Evolutionary conservation across 2,113 vertebrate species (phyloP).

Genomic region (Helogale parvula): DNA sequence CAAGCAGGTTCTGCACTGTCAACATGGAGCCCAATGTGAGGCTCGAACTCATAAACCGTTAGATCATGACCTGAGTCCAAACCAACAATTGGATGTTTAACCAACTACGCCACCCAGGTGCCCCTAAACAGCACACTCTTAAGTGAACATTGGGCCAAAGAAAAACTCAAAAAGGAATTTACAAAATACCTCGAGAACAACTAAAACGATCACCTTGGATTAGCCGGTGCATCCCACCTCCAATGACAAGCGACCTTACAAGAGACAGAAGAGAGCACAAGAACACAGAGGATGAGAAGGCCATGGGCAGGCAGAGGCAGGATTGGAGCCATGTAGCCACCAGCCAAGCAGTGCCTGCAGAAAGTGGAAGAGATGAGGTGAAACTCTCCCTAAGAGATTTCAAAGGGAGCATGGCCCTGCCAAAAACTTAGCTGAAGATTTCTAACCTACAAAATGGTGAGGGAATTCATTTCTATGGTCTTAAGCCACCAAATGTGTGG

Average conservation of each 20-base stretch:
- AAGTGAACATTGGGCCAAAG: not conserved
- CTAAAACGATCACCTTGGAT: not conserved
- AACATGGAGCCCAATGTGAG: too few relatives aligned
- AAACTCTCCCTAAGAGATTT: not conserved
- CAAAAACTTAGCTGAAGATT: not conserved
- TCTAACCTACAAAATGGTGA: not conserved
- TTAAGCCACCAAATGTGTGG: not conserved
- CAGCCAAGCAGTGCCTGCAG: not conserved
- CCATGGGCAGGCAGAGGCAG: not conserved
- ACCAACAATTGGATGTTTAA: too few relatives aligned
- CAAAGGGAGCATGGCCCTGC: not conserved
- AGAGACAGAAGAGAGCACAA: not conserved
- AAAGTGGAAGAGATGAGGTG: not conserved
- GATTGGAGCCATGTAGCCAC: not conserved
- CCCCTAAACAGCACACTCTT: not conserved
- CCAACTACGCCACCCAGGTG: too few relatives aligned
- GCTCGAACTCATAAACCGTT: too few relatives aligned
- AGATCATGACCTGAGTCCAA: too few relatives aligned
- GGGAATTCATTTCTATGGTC: not conserved
- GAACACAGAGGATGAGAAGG: not conserved
- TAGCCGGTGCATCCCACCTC: not conserved
- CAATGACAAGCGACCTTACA: not conserved
- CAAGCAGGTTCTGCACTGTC: too few relatives aligned
- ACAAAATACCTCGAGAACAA: not conserved
- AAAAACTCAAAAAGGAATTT: not conserved